phyloP scores from a whole-genome alignment of 2,113 vertebrate genomes.

The Trichechus manatus region DNA sequence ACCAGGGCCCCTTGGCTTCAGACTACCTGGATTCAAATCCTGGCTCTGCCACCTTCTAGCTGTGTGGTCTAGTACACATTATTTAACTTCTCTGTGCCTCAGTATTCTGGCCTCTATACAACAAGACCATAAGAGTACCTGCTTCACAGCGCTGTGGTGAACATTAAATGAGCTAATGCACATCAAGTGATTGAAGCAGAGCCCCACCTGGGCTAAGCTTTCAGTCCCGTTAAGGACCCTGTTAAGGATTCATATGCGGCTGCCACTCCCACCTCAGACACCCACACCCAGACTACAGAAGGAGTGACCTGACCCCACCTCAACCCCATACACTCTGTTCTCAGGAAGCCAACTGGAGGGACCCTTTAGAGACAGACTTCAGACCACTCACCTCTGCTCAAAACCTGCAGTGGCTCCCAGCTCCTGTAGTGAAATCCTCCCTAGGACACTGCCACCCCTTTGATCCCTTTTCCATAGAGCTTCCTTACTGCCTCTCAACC shows the following conservation, averaged over 20 bases:
- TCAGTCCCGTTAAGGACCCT: neutral
- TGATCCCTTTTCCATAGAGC: neutral
- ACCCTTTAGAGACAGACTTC: neutral
- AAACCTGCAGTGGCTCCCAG: neutral
- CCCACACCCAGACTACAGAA: neutral
- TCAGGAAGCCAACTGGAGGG: neutral
- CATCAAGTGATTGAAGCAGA: neutral
- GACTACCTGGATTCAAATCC: neutral
- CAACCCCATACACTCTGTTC: neutral
- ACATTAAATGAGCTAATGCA: neutral
- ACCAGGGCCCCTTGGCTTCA: no score
- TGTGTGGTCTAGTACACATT: neutral
- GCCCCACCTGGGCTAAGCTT: no score
- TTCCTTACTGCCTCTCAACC: neutral
- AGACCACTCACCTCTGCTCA: neutral
- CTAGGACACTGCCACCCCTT: neutral
- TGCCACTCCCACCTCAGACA: neutral
- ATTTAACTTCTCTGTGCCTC: no score
- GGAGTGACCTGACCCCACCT: no score
- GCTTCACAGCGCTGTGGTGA: neutral
- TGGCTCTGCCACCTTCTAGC: neutral
- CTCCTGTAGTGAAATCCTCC: neutral
- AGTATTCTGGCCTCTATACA: neutral
- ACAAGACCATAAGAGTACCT: neutral
- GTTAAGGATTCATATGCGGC: neutral